Base-by-base conservation (phyloP, 2,888 invertebrate species). In the Papilio elwesi region DNA sequence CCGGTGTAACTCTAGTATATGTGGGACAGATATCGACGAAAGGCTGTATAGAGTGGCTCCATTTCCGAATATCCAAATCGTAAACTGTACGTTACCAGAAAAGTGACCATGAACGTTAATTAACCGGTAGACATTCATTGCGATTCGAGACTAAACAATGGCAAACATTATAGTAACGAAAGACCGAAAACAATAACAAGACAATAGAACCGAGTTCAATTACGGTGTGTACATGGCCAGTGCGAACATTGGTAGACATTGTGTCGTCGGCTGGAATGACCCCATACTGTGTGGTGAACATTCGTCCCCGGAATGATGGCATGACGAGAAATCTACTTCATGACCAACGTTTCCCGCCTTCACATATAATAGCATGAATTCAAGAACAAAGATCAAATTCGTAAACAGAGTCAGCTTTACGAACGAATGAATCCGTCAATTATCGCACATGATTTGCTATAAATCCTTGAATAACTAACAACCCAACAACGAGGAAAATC, bases 401-500 rank as follows among this genome's bases (percentile, higher is more conserved):
- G 26, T 26, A 26, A 26, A 4, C 26, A 26, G 4, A 43, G 9
- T 43, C 6, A 43, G 6, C 43, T 43, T 26, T 26, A 26, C 11
- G 59, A 15, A n/a, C 59, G 59, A 9, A 5, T 4, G 9, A 26
- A 16, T 55, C 10, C 26, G 16, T 55, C 12, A 11, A 10, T 43
- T 62, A 5, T 9, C 15, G n/a, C 26, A 10, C 6, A 11, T 57
- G 6, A 57, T 57, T 57, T 13, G 57, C 36, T 36, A 16, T 57
- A 57, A 16, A 57, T 26, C 57, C 36, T 57, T 36, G 57, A 57
- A 57, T 36, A 36, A 0, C 10, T 9, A 15, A 10, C 15, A 10
- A 62, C 10, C n/a, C 43, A 38, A 62, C 59, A 15, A 43, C 43
- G 59, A 62, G 59, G 26, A 68, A 59, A 68, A 59, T 59, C 16